Conservation (phyloP, 2,797 vertebrate species). For the Characodon lateralis region DNA sequence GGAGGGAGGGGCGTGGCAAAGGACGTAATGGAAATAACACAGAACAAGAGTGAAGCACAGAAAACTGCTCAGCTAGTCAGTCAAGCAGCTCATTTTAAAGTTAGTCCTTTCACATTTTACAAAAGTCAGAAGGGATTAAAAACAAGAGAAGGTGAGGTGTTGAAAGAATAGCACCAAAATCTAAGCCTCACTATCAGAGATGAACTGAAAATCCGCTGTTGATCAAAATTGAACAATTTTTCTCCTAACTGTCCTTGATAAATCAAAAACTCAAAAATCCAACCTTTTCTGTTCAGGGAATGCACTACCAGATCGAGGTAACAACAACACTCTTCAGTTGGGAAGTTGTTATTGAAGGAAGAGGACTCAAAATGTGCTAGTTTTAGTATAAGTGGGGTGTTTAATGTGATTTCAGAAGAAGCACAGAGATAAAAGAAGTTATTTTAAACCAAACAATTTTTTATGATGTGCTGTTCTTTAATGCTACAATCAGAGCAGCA, state of each 20-base stretch:
- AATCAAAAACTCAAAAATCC: neutral
- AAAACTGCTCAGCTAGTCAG: conserved; percentile 57
- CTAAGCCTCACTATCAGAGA: too few relatives aligned
- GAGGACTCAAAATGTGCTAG: neutral
- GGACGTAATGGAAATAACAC: neutral
- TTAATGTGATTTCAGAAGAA: neutral
- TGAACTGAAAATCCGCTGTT: too few relatives aligned
- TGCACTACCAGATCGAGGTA: neutral
- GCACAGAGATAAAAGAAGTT: neutral
- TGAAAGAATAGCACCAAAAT: neutral
- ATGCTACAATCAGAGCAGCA: neutral
- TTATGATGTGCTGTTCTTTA: neutral
- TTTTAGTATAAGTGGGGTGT: neutral
- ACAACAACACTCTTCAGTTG: conserved; percentile 1
- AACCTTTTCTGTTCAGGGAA: neutral
- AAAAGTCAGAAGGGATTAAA: neutral
- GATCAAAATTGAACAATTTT: too few relatives aligned
- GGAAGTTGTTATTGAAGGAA: neutral
- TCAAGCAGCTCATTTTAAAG: conserved; percentile 76
- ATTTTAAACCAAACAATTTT: neutral
- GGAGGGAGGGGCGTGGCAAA: too few relatives aligned
- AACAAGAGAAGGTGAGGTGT: neutral
- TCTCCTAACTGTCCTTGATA: neutral
- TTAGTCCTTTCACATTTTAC: conserved; percentile 54
- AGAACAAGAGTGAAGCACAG: conserved; percentile 65